Base-by-base conservation (phyloP, 2,113 vertebrate species). In the Cnemophilus loriae region DNA sequence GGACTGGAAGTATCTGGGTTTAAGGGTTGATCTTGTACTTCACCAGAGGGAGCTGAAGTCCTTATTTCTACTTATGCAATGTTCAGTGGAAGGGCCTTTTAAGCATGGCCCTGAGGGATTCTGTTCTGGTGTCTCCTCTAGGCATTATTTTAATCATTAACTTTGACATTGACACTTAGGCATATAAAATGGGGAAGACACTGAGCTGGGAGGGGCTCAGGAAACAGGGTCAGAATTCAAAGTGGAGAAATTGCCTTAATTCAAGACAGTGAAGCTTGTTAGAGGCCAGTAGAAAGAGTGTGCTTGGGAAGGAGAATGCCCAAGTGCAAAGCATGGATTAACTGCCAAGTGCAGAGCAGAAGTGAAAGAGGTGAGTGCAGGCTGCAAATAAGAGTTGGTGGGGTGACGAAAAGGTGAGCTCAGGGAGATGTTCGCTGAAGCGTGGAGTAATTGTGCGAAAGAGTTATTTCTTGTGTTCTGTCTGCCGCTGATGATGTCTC, bases 361-460 rank as follows among this genome's bases (percentile, higher is more conserved):
- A 91, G 39, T 11, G 6, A 8, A 3, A 49, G 50, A 41, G 47
- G 32, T 27, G 41, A 28, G n/a, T 49, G n/a, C 26, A 35, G 21
- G 47, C 50, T 70, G 28, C 55, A 33, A 27, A 5, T 44, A 13
- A 44, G 21, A 67, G 42, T 22, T 79, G 56, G 24, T 17, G 44
- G 17, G 10, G 5, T 18, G 35, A 39, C 0, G 0, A 13, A 46
- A 50, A 22, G 11, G 13, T 46, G 70, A 61, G 10, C 24, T 57
- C 7, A 1, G 32, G 56, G 69, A 60, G 28, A 2, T 35, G 37
- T 47, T 65, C 7, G 39, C 53, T 68, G 46, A 82, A 28, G 37
- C 2, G 2, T 37, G 41, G 55, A 50, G 2, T 70, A 53, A 41
- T 22, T 49, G 30, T 42, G 39, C 30, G 9, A 42, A 57, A 59